Percentiles rank a stretch among this genome's conserved stretches.
Evolutionary conservation across 2,888 invertebrate species (phyloP).

Genomic region (Cecidostiba fungosa): DNA sequence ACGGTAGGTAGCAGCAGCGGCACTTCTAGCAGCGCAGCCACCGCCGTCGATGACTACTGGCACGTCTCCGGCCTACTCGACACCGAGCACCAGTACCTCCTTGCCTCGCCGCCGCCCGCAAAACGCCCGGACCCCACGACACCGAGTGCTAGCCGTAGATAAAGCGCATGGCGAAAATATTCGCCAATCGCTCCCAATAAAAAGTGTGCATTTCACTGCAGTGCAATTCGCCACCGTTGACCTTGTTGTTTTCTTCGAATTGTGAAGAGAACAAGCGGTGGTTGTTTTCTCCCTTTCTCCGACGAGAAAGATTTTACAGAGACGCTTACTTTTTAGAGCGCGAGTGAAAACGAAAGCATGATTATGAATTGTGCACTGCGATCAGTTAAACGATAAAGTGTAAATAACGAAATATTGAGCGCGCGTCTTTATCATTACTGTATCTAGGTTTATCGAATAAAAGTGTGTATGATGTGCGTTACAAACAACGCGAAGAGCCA

Average conservation of each 20-base stretch:
- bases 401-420: constrained; percentile 56
- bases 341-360: constrained; percentile 49
- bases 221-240: neutral
- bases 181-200: neutral
- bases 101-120: constrained; percentile 63
- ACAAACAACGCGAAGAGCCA: constrained; percentile 7
- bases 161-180: neutral
- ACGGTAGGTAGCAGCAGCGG: constrained; percentile 52
- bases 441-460: constrained; percentile 53
- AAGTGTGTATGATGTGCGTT: constrained; percentile 18
- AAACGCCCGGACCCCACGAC: constrained; percentile 58
- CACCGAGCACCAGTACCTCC: constrained; percentile 64
- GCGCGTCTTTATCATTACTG: constrained; percentile 61
- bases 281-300: constrained; percentile 20
- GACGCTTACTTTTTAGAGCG: constrained; percentile 52
- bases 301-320: constrained; percentile 23
- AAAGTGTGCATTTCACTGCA: constrained; percentile 19
- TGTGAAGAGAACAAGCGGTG: constrained; percentile 14
- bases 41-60: constrained; percentile 63
- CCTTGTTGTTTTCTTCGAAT: constrained; percentile 21
- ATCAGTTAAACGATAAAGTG: constrained; percentile 39
- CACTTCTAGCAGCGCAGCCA: constrained; percentile 32
- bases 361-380: constrained; percentile 47
- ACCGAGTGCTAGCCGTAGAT: constrained; percentile 63
- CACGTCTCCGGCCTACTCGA: constrained; percentile 61